These are phyloP conservation scores for Chrysogorgia sp. DNA, from an alignment of 92 coral and sea anemone genomes.

Conservation along the genomic window DNA sequence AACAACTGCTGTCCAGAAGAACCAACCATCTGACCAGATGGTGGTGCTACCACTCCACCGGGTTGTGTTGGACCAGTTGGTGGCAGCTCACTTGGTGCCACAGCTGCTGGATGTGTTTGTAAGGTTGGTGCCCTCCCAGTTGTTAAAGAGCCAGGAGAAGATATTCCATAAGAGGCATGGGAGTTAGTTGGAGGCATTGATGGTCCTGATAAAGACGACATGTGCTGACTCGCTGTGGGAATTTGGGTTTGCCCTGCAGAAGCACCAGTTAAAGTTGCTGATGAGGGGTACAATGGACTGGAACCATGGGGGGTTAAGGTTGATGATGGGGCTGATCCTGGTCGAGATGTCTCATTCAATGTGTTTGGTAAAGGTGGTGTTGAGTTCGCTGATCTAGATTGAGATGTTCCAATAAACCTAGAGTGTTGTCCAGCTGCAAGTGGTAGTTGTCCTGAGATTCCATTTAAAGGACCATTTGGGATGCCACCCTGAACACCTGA, in stretches of 20 bases:
- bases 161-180: neutral
- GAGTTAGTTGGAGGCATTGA: neutral
- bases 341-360: conserved; percentile 59
- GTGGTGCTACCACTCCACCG: neutral
- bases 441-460: conserved; percentile 27
- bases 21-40: conserved; percentile 38
- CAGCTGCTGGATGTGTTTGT: neutral
- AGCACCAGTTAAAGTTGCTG: conserved; percentile 15
- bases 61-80: conserved; percentile 18
- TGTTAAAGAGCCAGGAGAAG: neutral
- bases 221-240: neutral
- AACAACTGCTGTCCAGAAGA: conserved; percentile 22
- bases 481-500: conserved; percentile 15
- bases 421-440: conserved; percentile 16
- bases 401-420: conserved; percentile 9
- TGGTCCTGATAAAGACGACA: neutral
- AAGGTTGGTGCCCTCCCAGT: neutral
- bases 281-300: conserved; percentile 14
- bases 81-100: neutral
- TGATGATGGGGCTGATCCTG: conserved; percentile 68
- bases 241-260: neutral
- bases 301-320: neutral
- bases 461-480: conserved; percentile 38
- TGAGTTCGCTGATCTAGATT: conserved; percentile 48
- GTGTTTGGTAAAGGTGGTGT: conserved; percentile 55